Base-by-base conservation (phyloP, 2,113 vertebrate genomes). In the Polypterus senegalus region DNA sequence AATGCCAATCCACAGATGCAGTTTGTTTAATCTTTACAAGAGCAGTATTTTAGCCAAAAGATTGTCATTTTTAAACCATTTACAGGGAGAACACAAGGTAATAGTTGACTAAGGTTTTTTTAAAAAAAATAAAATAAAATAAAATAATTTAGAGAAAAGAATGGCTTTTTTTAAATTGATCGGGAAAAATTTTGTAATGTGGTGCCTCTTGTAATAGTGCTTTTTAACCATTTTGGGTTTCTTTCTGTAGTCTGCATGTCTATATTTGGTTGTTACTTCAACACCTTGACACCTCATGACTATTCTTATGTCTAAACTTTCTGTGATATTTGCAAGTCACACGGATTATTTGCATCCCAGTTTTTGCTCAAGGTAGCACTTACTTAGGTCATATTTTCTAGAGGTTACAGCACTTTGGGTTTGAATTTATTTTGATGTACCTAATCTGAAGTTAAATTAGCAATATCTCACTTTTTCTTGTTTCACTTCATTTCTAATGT, bases 1-100 rank as follows among this genome's bases (percentile, higher is more conserved):
- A 67, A 74, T 79, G 76, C 61, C 74, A 70, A 74, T 62, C 78
- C 68, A 64, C 60, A 64, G 71, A 67, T 74, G 70, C 81, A 78
- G 70, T 62, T 64, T 71, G 70, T 71, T 63, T 55, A 60, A 57
- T 27, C 9, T 72, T 77, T 78, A 53, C 27, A 61, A 64, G 10
- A 45, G 65, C 49, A 54, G 66, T 9, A 69, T 76, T 70, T 69
- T 56, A 49, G 59, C 47, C 70, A 72, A 68, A 73, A 73, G 57
- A 66, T 53, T 62, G 56, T 74, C 63, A 66, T 67, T 57, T 61
- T 67, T 65, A 48, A 62, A 71, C 48, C 74, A 64, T 75, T 72
- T 70, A 72, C 70, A 65, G 47, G 43, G 47, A 46, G 45, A 61
- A 48, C 49, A 48, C 48, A 49, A 53, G 62, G n/a, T 62, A 58